Conservation (phyloP, 2,888 invertebrate species). For the Acrobasis repandana region DNA sequence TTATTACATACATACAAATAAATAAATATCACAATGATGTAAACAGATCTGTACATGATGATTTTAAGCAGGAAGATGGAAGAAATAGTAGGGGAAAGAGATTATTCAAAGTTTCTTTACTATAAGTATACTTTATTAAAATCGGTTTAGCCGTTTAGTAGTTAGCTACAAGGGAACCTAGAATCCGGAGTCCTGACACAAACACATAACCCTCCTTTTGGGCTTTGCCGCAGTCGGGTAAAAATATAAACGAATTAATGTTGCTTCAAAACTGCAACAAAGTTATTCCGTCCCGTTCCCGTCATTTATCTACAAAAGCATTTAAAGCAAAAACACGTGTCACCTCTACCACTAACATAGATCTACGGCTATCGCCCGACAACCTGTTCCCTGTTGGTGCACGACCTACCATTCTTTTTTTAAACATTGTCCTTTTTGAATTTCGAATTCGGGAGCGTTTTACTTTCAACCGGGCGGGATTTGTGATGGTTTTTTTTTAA, state of each 20-base stretch:
- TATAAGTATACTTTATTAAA: too few species aligned
- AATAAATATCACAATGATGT: too few species aligned
- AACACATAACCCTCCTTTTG: too few species aligned
- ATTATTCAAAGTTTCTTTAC: too few species aligned
- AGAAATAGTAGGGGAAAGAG: too few species aligned
- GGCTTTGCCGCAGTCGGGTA: too few species aligned
- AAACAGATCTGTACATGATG: too few species aligned
- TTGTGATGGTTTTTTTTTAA: conserved; percentile 1
- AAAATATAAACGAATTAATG: background rate
- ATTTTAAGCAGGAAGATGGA: too few species aligned
- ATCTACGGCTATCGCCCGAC: conserved; percentile 14
- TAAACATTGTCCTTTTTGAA: conserved; percentile 21
- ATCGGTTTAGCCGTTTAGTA: too few species aligned
- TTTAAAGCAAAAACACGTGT: conserved; percentile 8
- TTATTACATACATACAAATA: too few species aligned
- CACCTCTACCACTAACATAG: conserved; percentile 9
- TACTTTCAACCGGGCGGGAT: conserved; percentile 11
- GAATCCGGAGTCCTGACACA: too few species aligned
- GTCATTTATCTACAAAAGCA: conserved; percentile 1
- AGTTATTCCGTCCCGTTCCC: conserved; percentile 1
- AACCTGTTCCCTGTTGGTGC: conserved; percentile 23
- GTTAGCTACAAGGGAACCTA: too few species aligned
- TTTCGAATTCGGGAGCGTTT: conserved; percentile 22
- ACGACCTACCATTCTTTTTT: conserved; percentile 23
- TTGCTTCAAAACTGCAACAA: background rate